Base-by-base conservation (phyloP, 2,888 invertebrate species). In the Eupithecia subfuscata region DNA sequence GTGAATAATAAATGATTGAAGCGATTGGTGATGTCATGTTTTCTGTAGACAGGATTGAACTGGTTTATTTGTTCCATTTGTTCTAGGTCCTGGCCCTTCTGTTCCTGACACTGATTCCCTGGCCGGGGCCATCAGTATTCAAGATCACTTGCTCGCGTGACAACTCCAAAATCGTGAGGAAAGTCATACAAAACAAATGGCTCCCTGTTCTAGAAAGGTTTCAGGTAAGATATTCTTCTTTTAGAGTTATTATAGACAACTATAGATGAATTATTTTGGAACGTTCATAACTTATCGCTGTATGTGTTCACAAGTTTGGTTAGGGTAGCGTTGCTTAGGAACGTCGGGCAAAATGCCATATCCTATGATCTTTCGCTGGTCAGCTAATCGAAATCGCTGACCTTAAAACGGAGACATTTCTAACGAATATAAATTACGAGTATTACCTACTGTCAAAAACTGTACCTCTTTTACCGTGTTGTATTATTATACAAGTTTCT, bases 141-240 rank as follows among this genome's bases (percentile, higher is more conserved):
- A 97, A 97, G 95, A 97, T 97, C 87, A 97, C 97, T 84, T 98
- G 98, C 89, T 97, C 97, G 85, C 96, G 97, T 96, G 98, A 98
- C 96, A 98, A 97, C 95, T 97, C 98, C 83, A 96, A 98, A 88
- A 96, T 98, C 84, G 98, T 98, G 80, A 96, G 98, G 87, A 97
- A 97, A 93, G 97, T 98, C 81, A 97, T 98, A 86, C 97, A 98
- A 92, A 97, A 97, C 96, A 98, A 98, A 96, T 98, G 98, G 98
- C 96, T 97, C 82, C 98, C 98, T 74, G 97, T 98, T 78, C 95
- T 98, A 92, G 98, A 98, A 88, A 97, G 98, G 91, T 98, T 98
- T 95, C 97, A 98, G 92, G 95, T 94, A 84, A 88, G 82, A 69
- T 25, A 45, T 12, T 8, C 14, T 71, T 48, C 30, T n/a, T 11